Evolutionary conservation across 1,140 invertebrate genomes (phyloP).

Genomic region (Drosophila bipectinata): DNA sequence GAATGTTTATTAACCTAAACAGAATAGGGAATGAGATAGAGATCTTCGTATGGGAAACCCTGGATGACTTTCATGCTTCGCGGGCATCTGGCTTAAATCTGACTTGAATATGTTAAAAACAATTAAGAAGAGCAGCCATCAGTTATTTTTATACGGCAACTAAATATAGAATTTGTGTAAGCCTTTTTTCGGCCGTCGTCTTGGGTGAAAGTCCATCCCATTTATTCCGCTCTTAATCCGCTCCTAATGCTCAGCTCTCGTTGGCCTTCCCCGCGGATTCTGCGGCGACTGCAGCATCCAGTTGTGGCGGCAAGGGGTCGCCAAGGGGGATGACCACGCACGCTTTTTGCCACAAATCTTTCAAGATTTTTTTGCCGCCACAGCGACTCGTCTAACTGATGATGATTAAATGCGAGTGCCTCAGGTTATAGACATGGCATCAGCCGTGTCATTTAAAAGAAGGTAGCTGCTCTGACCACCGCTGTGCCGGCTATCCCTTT

Average conservation of each 20-base stretch:
- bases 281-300: slow-evolving; percentile 6
- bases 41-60: slow-evolving; percentile 1
- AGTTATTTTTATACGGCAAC: background rate
- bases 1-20: slow-evolving; percentile 12
- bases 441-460: slow-evolving; percentile 82
- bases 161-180: background rate
- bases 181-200: background rate
- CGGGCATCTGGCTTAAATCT: background rate
- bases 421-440: slow-evolving; percentile 82
- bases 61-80: background rate
- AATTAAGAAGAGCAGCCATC: background rate
- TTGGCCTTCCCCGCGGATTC: slow-evolving; percentile 31
- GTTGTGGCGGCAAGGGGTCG: no score
- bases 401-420: slow-evolving; percentile 80
- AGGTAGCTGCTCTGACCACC: slow-evolving; percentile 67
- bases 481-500: slow-evolving; percentile 22
- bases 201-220: slow-evolving; percentile 47
- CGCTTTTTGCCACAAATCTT: slow-evolving; percentile 79
- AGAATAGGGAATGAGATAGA: background rate
- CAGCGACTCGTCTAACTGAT: slow-evolving; percentile 78
- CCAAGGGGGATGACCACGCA: slow-evolving; percentile 62
- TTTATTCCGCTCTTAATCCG: slow-evolving; percentile 53
- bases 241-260: slow-evolving; percentile 53
- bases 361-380: slow-evolving; percentile 64
- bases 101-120: background rate